Evolutionary conservation across 2,797 vertebrate species (phyloP), one percentile per base, ranked within the genome.

Genomic region (Neostethus bicornis): DNA sequence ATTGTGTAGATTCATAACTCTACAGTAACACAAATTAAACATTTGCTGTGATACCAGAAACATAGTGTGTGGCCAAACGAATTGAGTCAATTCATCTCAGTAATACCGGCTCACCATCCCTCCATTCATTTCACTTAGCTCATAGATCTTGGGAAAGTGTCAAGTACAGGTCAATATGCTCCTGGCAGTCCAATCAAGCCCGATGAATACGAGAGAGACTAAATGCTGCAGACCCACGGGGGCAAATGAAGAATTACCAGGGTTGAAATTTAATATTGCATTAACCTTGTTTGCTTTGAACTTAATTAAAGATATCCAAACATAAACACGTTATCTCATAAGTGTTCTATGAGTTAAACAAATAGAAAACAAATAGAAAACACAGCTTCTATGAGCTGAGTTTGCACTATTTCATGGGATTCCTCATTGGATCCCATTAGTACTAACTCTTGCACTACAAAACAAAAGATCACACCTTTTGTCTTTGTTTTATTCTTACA

Each of bases 161-260:
- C 83, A 88, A 84, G 73, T 63, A 59, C 72, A 69, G 83, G 86
- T 89, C 86, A 88, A 52, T 79, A 74, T 74, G 51, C 73, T 66
- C 32, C 68, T 67, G 70, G 83, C 77, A 79, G 77, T 62, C 71
- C 73, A 81, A 79, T 85, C 80, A 79, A 53, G 64, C 61, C 58
- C 83, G 84, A 86, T 83, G 77, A 81, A 84, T 85, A 68, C 1
- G 17, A 55, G 65, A 75, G 38, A 44, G 47, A 67, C 66, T 47
- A 23, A 51, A 70, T 42, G 39, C 56, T 68, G 29, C 58, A 44
- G 75, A 59, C 51, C 55, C 63, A 56, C 50, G 34, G 32, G 39
- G 61, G 68, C 14, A 51, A 73, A 52, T 48, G 29, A 66, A 56
- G 48, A 45, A 47, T 61, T 49, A 55, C 42, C 24, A 34, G 25